Evolutionary conservation across 2,888 invertebrate species (phyloP).

Genomic region (Prosopocoilus inquinatus): DNA sequence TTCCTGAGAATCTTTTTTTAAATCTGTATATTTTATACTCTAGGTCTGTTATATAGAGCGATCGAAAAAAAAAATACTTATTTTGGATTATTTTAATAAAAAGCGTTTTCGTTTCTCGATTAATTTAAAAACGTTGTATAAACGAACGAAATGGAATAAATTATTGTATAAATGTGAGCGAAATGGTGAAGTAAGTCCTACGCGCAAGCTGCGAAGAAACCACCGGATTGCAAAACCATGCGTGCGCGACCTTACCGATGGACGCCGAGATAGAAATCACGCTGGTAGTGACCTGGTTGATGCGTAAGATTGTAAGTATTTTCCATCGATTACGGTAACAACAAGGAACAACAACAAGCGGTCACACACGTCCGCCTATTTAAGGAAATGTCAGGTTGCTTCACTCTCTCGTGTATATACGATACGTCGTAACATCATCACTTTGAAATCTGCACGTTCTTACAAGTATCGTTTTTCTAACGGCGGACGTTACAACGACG

Average conservation of each 20-base stretch:
- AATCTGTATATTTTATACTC: too few relatives aligned
- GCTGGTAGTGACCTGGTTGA: neutral
- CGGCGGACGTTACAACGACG: too few relatives aligned
- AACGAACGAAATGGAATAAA: neutral
- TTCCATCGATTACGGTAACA: conserved; percentile 6
- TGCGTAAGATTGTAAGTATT: neutral
- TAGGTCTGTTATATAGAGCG: too few relatives aligned
- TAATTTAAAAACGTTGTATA: too few relatives aligned
- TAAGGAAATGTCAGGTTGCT: conserved; percentile 25
- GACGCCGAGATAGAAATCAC: neutral
- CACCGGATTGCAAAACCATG: conserved; percentile 2
- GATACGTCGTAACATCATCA: conserved; percentile 3
- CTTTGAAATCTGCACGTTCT: too few relatives aligned
- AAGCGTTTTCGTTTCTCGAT: too few relatives aligned
- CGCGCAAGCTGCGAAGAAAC: neutral
- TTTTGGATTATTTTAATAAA: too few relatives aligned
- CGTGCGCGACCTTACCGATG: neutral
- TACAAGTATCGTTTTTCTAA: too few relatives aligned
- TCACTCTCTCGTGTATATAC: conserved; percentile 5
- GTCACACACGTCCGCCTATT: conserved; percentile 19
- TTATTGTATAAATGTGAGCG: conserved; percentile 3
- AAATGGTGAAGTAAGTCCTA: neutral
- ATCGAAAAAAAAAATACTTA: too few relatives aligned
- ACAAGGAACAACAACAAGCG: conserved; percentile 8
- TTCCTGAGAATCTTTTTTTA: too few relatives aligned